Percentiles rank a stretch among this genome's conserved stretches.
phyloP scores from a whole-genome alignment of 2,113 vertebrate species.

The Glareola pratincola region DNA sequence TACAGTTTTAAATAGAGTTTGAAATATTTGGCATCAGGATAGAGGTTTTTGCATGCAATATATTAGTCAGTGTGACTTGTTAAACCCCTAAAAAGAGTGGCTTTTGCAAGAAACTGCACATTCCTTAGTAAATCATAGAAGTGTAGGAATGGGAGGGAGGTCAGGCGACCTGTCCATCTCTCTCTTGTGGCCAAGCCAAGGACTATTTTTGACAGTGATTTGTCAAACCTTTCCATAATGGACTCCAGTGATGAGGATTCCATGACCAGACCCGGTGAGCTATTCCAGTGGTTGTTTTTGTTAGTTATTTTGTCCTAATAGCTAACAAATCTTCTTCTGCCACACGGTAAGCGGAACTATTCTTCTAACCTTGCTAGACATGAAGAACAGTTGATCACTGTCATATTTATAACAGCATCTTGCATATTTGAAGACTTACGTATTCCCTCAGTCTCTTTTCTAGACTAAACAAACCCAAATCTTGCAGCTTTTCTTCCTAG shows the following conservation, averaged over 20 bases:
- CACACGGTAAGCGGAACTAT: not conserved
- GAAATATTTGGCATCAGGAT: constrained; percentile 32
- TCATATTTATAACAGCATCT: constrained; percentile 46
- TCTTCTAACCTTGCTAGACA: constrained; percentile 53
- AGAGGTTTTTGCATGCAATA: constrained; percentile 32
- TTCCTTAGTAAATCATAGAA: constrained; percentile 54
- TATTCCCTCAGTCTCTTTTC: constrained; percentile 25
- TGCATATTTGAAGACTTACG: constrained; percentile 59
- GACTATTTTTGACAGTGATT: constrained; percentile 49
- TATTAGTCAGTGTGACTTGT: constrained; percentile 42
- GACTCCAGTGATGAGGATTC: constrained; percentile 47
- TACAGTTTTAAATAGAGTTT: constrained; percentile 53
- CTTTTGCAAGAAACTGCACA: constrained; percentile 36
- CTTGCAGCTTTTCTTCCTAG: constrained; percentile 41
- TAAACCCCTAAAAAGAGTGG: constrained; percentile 26
- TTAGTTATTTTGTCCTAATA: constrained; percentile 47
- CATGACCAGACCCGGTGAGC: not conserved
- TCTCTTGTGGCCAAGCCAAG: not conserved
- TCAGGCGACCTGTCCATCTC: constrained; percentile 4
- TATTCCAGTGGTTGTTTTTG: constrained; percentile 47
- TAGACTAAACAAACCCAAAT: constrained; percentile 62
- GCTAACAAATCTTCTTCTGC: constrained; percentile 48
- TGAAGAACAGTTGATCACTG: constrained; percentile 57
- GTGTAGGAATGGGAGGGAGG: constrained; percentile 15
- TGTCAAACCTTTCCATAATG: constrained; percentile 46